Evolutionary conservation across 2,797 vertebrate genomes (phyloP).

Genomic region (Apogon talboti): DNA sequence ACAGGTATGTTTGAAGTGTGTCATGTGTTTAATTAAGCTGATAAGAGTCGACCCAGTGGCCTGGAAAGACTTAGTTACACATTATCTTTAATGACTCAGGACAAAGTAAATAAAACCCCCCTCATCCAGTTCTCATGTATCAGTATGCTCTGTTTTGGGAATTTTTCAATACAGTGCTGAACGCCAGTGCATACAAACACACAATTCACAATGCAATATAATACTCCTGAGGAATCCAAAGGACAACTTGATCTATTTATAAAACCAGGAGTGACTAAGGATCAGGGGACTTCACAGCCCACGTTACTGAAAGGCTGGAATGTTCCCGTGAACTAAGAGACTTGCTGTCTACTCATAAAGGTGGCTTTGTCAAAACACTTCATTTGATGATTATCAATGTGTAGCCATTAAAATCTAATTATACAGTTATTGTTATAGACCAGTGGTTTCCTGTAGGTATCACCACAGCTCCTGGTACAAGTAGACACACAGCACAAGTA

Average conservation of each 20-base stretch:
- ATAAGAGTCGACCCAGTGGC: constrained; percentile 58
- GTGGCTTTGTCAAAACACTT: constrained; percentile 7
- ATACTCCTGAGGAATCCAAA: constrained; percentile 48
- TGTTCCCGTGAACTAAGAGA: constrained; percentile 14
- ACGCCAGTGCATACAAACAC: background rate
- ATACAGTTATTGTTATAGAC: background rate
- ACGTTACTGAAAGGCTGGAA: constrained; percentile 7
- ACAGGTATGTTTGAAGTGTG: constrained; percentile 28
- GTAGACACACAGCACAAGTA: background rate
- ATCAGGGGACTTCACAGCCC: constrained; percentile 48
- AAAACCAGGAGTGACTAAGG: constrained; percentile 50
- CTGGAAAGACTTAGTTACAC: constrained; percentile 31
- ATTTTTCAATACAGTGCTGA: constrained; percentile 38
- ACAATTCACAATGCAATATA: constrained; percentile 53
- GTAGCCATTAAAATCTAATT: background rate
- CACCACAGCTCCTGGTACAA: too few relatives aligned
- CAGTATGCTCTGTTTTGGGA: constrained; percentile 20
- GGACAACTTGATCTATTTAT: constrained; percentile 65
- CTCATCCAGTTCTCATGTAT: constrained; percentile 16
- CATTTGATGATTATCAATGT: background rate
- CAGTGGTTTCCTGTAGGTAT: background rate
- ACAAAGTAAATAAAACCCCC: constrained; percentile 41
- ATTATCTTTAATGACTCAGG: constrained; percentile 25
- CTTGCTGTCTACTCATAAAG: background rate
- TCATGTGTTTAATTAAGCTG: constrained; percentile 46